A percentile compares a stretch with the other conserved stretches of the same genome.
Conservation (phyloP, 2,113 vertebrate genomes). For the Chaetorhynchus papuensis region DNA sequence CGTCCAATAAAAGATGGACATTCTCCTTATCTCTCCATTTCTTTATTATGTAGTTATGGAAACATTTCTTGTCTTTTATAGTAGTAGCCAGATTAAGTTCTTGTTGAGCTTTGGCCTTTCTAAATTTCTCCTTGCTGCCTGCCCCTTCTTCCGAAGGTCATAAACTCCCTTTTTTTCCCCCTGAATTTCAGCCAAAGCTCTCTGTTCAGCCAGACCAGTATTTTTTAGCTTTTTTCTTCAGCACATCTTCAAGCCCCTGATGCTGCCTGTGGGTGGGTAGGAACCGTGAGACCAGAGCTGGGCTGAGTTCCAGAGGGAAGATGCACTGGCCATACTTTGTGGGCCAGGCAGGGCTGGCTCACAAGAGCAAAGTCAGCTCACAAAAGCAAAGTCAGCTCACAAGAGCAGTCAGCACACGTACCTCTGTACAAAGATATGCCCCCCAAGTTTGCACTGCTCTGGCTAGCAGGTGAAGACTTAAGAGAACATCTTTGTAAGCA, state of each 20-base stretch:
- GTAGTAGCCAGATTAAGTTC: neutral
- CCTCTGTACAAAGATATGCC: neutral
- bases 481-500: neutral
- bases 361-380: neutral
- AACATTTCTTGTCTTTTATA: neutral
- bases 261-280: neutral
- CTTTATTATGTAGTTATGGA: neutral
- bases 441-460: neutral
- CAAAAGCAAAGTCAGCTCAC: neutral
- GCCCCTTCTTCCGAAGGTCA: neutral
- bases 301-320: neutral
- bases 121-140: neutral
- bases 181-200: neutral
- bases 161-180: neutral
- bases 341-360: neutral
- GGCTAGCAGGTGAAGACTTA: neutral
- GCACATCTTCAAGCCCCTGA: neutral
- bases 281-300: neutral
- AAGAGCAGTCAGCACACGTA: fast-evolving
- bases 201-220: neutral
- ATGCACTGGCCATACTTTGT: fast-evolving
- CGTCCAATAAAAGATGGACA: neutral
- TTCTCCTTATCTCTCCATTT: neutral
- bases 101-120: neutral
- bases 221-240: neutral